Percentiles rank a stretch among this genome's conserved stretches.
Conservation (phyloP, 2,888 invertebrate species). For the Cerastoderma edule region DNA sequence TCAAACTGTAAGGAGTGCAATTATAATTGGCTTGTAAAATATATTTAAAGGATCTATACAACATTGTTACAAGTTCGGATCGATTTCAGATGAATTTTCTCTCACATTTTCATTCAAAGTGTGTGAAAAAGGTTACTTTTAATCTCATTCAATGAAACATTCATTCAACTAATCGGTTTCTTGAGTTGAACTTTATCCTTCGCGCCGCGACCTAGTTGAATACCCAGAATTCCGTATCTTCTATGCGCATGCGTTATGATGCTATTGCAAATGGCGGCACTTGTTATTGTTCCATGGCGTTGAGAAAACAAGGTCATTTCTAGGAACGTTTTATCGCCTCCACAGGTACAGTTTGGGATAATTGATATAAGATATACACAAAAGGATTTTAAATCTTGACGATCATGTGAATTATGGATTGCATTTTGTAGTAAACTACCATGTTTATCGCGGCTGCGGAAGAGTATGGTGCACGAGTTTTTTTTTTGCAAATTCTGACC, state of each 20-base stretch:
- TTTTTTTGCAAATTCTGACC: constrained; percentile 46
- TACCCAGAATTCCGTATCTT: constrained; percentile 75
- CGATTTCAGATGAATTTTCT: no score
- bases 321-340: constrained; percentile 85
- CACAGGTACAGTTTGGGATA: constrained; percentile 81
- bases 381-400: constrained; percentile 24
- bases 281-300: constrained; percentile 98
- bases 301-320: constrained; percentile 85
- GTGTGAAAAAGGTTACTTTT: no score
- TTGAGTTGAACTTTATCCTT: constrained; percentile 25
- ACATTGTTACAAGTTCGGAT: no score
- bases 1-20: no score
- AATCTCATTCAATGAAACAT: no score
- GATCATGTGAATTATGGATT: constrained; percentile 8
- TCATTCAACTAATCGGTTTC: no score
- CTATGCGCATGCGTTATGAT: constrained; percentile 82
- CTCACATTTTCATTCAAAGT: no score
- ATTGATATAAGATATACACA: neutral
- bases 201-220: constrained; percentile 57
- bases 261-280: constrained; percentile 98
- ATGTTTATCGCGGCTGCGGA: constrained; percentile 27
- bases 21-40: no score
- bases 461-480: constrained; percentile 42
- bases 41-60: no score
- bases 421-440: constrained; percentile 21